Conservation (phyloP, 2,888 invertebrate species). For the Euphydryas editha region DNA sequence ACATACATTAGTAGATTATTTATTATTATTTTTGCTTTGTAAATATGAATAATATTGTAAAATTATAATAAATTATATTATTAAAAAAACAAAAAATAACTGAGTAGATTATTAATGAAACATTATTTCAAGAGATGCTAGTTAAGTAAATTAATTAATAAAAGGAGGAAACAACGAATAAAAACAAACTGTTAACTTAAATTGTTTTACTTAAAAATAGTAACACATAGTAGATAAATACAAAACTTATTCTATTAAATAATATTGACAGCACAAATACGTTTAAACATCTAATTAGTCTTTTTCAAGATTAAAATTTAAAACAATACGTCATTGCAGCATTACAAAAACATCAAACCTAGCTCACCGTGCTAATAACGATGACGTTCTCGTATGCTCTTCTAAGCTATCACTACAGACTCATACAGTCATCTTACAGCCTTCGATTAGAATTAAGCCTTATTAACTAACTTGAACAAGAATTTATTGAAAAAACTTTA, state of each 20-base stretch:
- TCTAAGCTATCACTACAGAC: constrained; percentile 47
- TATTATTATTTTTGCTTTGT: too few species aligned
- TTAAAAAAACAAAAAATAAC: too few species aligned
- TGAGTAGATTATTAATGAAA: too few species aligned
- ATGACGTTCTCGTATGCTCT: constrained; percentile 37
- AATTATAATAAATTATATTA: too few species aligned
- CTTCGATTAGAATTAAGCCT: constrained; percentile 55
- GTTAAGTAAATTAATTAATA: not conserved
- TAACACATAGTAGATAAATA: constrained; percentile 54
- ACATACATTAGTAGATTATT: too few species aligned
- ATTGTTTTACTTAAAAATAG: constrained; percentile 44
- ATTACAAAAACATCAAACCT: constrained; percentile 35
- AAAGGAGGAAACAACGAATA: constrained; percentile 8
- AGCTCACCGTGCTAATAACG: constrained; percentile 40
- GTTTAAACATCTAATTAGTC: constrained; percentile 61
- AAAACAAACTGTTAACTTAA: constrained; percentile 29
- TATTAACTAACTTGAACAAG: constrained; percentile 43
- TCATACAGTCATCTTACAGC: constrained; percentile 50
- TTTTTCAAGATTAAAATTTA: constrained; percentile 56
- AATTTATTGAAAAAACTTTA: constrained; percentile 32
- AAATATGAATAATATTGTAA: too few species aligned
- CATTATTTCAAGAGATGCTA: not conserved
- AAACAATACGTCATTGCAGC: constrained; percentile 42
- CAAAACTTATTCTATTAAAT: constrained; percentile 52
- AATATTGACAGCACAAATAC: constrained; percentile 62